These are phyloP conservation scores for Eristalis tenax DNA, from an alignment of 2,888 invertebrate species.

Conservation along the genomic window DNA sequence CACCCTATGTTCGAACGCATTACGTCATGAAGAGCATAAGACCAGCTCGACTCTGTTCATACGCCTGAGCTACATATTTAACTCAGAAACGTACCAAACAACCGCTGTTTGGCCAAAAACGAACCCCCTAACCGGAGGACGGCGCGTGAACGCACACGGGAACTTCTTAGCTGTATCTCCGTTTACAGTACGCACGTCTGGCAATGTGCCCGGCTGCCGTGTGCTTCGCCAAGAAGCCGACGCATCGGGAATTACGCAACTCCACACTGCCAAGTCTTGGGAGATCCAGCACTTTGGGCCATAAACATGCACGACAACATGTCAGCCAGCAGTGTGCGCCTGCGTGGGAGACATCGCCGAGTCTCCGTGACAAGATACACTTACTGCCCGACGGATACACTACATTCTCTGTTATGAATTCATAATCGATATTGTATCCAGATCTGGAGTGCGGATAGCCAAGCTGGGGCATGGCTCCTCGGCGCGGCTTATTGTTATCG, in stretches of 20 bases:
- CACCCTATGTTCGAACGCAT: conserved; percentile 12
- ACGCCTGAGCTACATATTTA: conserved; percentile 39
- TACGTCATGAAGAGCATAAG: conserved; percentile 27
- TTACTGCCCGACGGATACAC: not conserved
- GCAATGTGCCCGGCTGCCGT: conserved; percentile 5
- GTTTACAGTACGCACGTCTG: not conserved
- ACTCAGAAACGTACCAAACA: conserved; percentile 30
- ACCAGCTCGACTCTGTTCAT: conserved; percentile 31
- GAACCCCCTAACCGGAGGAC: conserved; percentile 11
- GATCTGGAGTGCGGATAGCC: conserved; percentile 50
- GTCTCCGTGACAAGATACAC: conserved; percentile 45
- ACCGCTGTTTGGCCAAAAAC: conserved; percentile 53
- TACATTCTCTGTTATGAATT: conserved; percentile 49
- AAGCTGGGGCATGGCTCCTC: not conserved
- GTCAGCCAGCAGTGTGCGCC: not conserved
- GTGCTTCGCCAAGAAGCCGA: not conserved
- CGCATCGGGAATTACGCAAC: conserved; percentile 40
- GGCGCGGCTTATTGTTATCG: conserved; percentile 40
- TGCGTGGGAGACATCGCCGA: conserved; percentile 10
- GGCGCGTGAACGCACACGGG: not conserved
- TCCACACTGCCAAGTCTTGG: conserved; percentile 1
- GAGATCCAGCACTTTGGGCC: conserved; percentile 7
- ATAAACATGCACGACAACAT: conserved; percentile 28
- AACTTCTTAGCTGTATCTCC: conserved; percentile 29
- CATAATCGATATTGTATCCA: conserved; percentile 45